A percentile compares a stretch with the other conserved stretches of the same genome.
phyloP scores from a whole-genome alignment of 2,888 invertebrate genomes.

The Mechanitis mazaeus region DNA sequence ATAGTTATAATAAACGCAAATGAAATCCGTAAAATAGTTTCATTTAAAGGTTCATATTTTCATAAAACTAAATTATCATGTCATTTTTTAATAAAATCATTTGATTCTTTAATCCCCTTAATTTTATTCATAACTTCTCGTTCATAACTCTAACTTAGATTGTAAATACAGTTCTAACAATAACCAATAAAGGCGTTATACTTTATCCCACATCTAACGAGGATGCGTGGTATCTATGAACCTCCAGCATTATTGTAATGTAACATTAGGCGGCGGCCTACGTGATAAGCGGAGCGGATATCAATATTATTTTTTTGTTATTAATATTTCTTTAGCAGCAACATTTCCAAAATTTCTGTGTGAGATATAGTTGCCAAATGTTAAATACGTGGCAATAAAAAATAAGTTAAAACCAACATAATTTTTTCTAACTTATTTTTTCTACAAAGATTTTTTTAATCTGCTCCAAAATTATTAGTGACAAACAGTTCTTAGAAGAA shows the following conservation, averaged over 20 bases:
- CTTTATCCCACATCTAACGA: constrained; percentile 26
- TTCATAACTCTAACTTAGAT: background rate
- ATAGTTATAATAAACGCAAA: no score
- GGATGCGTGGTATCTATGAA: constrained; percentile 19
- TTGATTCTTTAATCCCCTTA: background rate
- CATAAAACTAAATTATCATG: background rate
- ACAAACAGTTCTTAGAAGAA: no score
- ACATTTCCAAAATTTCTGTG: no score
- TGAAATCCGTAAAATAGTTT: no score
- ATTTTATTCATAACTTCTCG: constrained; percentile 5
- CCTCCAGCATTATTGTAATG: constrained; percentile 25
- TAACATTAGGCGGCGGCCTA: constrained; percentile 18
- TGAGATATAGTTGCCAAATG: no score
- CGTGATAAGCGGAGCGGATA: constrained; percentile 22
- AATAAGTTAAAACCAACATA: no score
- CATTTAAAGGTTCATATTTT: no score
- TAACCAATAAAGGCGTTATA: constrained; percentile 20
- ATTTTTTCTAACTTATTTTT: no score
- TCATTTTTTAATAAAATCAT: background rate
- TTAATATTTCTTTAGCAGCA: background rate
- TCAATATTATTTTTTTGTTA: background rate
- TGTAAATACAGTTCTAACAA: constrained; percentile 11
- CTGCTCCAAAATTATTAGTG: no score
- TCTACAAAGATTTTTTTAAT: no score
- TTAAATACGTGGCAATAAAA: no score